phyloP scores from a whole-genome alignment of 2,888 invertebrate species.

The Esperia sulphurella region DNA sequence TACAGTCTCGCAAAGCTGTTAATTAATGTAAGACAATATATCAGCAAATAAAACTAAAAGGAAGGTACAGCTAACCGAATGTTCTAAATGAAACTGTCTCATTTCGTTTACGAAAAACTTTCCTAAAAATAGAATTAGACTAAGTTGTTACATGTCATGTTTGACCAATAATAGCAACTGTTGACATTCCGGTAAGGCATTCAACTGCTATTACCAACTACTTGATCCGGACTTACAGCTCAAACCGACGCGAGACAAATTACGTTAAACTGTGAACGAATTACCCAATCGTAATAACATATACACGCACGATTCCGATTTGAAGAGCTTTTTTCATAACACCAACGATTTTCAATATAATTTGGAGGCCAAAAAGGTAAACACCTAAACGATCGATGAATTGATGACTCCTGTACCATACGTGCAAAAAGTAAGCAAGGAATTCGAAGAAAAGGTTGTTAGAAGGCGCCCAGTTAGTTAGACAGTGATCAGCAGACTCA shows the following conservation, averaged over 20 bases:
- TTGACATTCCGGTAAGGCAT: neutral
- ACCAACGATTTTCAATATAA: slow-evolving; percentile 5
- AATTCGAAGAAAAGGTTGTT: slow-evolving; percentile 3
- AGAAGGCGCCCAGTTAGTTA: slow-evolving; percentile 5
- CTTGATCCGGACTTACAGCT: slow-evolving; percentile 13
- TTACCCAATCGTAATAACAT: slow-evolving; percentile 36
- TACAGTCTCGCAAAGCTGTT: no score
- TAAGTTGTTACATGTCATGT: neutral
- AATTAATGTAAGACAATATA: no score
- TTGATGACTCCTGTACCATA: neutral
- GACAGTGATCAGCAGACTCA: slow-evolving; percentile 9
- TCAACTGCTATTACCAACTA: neutral
- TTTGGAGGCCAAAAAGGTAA: slow-evolving; percentile 7
- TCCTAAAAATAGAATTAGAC: no score
- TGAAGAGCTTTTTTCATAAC: slow-evolving; percentile 9
- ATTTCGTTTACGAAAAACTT: no score
- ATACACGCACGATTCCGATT: slow-evolving; percentile 9
- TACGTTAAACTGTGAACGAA: slow-evolving; percentile 69
- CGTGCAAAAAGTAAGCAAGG: slow-evolving; percentile 1
- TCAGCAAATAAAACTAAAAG: no score
- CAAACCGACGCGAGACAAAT: slow-evolving; percentile 46
- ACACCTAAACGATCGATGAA: neutral
- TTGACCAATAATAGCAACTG: neutral
- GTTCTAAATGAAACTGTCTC: no score
- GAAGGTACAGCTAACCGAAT: no score